These are phyloP conservation scores for Leptestheria dahalacensis DNA, from an alignment of 1,140 invertebrate species.

Conservation along the genomic window DNA sequence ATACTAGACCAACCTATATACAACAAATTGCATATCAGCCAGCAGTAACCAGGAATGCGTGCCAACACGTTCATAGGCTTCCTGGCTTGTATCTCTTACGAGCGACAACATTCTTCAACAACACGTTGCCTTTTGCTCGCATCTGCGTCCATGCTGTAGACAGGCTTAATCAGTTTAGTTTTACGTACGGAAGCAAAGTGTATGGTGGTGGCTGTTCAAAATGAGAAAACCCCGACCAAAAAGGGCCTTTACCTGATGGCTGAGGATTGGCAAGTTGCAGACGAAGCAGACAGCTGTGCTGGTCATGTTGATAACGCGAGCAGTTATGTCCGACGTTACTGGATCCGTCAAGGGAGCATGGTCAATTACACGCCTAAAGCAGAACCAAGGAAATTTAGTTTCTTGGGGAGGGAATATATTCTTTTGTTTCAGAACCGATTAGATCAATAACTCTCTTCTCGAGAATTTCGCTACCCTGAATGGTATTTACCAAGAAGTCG, in stretches of 20 bases:
- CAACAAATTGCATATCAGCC: too few species aligned
- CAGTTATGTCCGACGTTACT: background rate
- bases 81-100: too few species aligned
- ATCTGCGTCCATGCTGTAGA: too few species aligned
- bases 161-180: too few species aligned
- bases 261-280: constrained; percentile 83
- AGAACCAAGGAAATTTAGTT: background rate
- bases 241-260: constrained; percentile 44
- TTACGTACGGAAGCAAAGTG: too few species aligned
- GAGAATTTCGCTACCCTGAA: background rate
- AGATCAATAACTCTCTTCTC: background rate
- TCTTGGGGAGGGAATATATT: background rate
- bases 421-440: background rate
- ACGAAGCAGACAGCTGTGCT: constrained; percentile 57
- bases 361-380: background rate
- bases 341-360: background rate
- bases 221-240: too few species aligned
- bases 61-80: too few species aligned
- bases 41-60: too few species aligned
- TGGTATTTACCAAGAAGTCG: background rate
- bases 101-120: too few species aligned
- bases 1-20: constrained; percentile 58
- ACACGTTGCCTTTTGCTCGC: too few species aligned
- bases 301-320: background rate
- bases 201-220: too few species aligned